These are phyloP conservation scores for Lasioglossum leucozonium DNA, from an alignment of 2,888 invertebrate species.

Conservation along the genomic window DNA sequence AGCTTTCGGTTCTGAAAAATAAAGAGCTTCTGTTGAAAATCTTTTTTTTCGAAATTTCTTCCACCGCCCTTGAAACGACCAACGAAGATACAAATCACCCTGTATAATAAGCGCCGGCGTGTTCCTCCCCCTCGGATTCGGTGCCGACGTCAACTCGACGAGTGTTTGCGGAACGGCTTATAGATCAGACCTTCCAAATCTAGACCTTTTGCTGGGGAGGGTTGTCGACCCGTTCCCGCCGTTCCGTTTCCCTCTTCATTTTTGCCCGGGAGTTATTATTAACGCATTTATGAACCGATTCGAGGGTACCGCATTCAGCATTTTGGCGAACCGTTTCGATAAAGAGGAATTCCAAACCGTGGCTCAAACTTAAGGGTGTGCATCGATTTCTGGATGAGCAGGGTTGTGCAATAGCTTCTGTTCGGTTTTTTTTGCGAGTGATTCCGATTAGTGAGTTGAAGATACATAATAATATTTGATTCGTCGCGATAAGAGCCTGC, in stretches of 20 bases:
- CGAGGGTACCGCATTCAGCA: background rate
- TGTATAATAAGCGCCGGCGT: conserved; percentile 30
- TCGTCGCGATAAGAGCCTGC: conserved; percentile 2
- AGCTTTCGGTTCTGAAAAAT: background rate
- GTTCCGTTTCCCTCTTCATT: conserved; percentile 1
- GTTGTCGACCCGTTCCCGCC: conserved; percentile 43
- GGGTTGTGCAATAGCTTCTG: conserved; percentile 11
- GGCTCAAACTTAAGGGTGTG: background rate
- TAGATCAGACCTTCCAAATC: conserved; percentile 55
- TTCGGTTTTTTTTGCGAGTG: conserved; percentile 5
- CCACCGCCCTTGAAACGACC: background rate
- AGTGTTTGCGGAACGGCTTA: conserved; percentile 62
- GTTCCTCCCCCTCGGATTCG: conserved; percentile 28
- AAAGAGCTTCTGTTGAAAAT: background rate
- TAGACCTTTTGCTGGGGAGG: conserved; percentile 40
- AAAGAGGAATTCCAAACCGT: background rate
- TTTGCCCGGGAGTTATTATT: conserved; percentile 20
- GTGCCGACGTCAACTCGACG: conserved; percentile 42
- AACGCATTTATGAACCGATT: conserved; percentile 9
- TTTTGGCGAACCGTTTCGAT: conserved; percentile 1
- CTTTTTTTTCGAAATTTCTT: background rate
- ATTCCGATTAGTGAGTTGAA: conserved; percentile 9
- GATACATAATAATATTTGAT: background rate
- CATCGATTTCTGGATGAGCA: conserved; percentile 8
- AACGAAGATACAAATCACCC: background rate